Evolutionary conservation across 2,888 invertebrate species (phyloP).

Genomic region (Cerastis rubricosa): DNA sequence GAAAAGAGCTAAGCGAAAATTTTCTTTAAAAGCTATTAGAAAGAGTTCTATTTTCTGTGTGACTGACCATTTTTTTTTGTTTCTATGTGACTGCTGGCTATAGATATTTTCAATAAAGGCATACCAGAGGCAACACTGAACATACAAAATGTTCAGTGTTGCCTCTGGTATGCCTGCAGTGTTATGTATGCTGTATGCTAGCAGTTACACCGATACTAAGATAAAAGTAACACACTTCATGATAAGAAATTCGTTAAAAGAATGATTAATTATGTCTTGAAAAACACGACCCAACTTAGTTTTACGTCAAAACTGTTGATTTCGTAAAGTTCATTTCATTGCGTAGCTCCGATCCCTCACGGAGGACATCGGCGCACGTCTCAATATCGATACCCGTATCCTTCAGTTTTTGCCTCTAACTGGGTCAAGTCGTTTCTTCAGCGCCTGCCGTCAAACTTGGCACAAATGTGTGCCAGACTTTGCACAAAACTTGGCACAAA

Average conservation of each 20-base stretch:
- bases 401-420: slow-evolving; percentile 43
- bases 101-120: not conserved
- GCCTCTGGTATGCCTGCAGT: too few species aligned
- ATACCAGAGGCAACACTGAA: too few species aligned
- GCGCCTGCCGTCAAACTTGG: slow-evolving; percentile 24
- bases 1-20: not conserved
- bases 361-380: not conserved
- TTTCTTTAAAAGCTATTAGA: not conserved
- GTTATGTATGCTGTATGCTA: too few species aligned
- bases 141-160: too few species aligned
- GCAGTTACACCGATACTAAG: not conserved
- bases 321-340: not conserved
- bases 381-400: slow-evolving; percentile 36
- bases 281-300: not conserved
- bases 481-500: slow-evolving; percentile 27
- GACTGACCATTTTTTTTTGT: not conserved
- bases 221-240: not conserved
- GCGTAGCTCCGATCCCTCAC: not conserved
- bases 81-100: not conserved
- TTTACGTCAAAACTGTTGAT: not conserved
- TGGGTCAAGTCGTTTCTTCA: slow-evolving; percentile 44
- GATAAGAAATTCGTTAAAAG: not conserved
- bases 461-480: slow-evolving; percentile 23
- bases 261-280: not conserved
- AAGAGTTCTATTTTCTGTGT: not conserved